Base-by-base conservation (phyloP, 2,113 vertebrate species). In the Ariopsis seemanni region DNA sequence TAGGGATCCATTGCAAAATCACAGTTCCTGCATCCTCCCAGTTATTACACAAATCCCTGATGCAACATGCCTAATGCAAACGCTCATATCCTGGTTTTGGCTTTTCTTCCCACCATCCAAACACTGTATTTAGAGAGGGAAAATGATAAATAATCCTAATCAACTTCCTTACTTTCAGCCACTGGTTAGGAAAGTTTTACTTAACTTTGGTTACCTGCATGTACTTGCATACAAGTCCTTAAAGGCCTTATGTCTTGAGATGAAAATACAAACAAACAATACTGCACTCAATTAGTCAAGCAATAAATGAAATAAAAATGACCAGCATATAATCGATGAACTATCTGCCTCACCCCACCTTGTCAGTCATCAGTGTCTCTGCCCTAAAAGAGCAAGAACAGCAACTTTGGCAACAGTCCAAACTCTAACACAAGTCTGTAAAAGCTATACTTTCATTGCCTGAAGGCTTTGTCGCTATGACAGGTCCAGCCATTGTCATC, bases 401-500 rank as follows among this genome's bases (percentile, higher is more conserved):
- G 18, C 34, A 87, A 82, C 55, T 74, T 30, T 72, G 77, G 14
- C 53, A 55, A 72, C 67, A 52, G 52, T 72, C 55, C 30, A 82
- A 30, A 82, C 50, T 42, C 69, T 63, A 34, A 62, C 20, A 34
- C 11, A 14, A 67, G 62, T 22, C 58, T 58, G 50, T n/a, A 55
- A 55, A 48, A 18, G 58, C 25, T 72, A 48, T 17, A 52, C 10
- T 50, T 58, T 62, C 14, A 18, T 30, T 12, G 20, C 14, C 75
- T 6, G 62, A 82, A 83, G 57, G 69, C 5, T 80, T 84, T 72
- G 53, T n/a, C 72, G 65, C 85, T 83, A 86, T 65, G 2, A 25
- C 52, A 53, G n/a, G 74, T 90, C 90, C 92, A 91, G 89, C 89
- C 90, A 72, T 62, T 89, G 88, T 88, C 89, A 42, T 30, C 48